Evolutionary conservation across 2,888 invertebrate genomes (phyloP), one percentile per base, ranked within the genome.

Genomic region (Nemapogon koenigi): DNA sequence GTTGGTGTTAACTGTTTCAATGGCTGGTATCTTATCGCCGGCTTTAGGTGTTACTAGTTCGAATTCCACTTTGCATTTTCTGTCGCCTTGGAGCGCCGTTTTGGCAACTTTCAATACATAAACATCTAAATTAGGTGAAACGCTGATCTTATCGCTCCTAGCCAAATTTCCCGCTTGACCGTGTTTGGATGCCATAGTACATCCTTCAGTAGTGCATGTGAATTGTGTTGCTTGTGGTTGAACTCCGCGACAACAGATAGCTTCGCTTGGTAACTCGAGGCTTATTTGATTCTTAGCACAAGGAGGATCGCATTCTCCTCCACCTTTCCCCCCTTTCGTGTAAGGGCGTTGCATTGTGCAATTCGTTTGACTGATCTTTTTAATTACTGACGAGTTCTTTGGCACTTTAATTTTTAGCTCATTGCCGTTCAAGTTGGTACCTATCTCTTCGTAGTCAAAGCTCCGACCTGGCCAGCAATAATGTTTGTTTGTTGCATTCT

Each of bases 91-190:
- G 41, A 84, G 81, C 2, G 82, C 83, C 44, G 86, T 87, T 56
- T 87, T 88, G 1, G 85, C 87, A 30, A 88, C 85, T 55, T 85
- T 79, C 37, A 87, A 56, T n/a, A 87, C 81, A 44, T 85, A 86
- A 4, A 81, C 66, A 45, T 85, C 83, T 49, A 69, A 81, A 31
- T 84, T 81, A 0, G 76, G 72, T 43, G 78, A 57, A 1, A 75
- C 73, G 32, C 67, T 16, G 22, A 16, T 28, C 6, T 16, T 11
- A 16, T 55, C 60, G 80, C 61, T 3, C 62, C 47, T 18, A 41
- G 58, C 62, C 31, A 59, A 43, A 14, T 52, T 51, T 2, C 52
- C 43, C 43, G 65, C 62, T 40, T 61, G 63, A n/a, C 55, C 59
- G 40, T 78, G 78, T 43, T 64, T 72, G 6, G 57, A 49, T 18